Evolutionary conservation across 2,797 vertebrate genomes (phyloP), one percentile per base, ranked within the genome.

Genomic region (Dicrostonyx torquatus): DNA sequence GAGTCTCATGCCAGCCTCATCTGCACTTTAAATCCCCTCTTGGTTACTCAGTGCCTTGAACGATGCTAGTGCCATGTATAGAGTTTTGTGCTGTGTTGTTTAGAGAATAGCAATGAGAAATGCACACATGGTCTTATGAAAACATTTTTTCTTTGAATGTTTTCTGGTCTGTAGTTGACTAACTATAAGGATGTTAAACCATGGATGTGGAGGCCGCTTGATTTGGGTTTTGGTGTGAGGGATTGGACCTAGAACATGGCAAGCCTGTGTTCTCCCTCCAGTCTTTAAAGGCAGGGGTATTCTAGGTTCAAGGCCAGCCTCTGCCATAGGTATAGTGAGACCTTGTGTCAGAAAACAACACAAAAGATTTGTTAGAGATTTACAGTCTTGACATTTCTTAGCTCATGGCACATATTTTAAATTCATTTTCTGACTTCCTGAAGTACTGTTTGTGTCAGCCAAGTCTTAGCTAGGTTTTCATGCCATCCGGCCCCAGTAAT

Each of bases 371-470:
- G 48, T 60, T 90, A 68, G 73, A 31, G n/a, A 90, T 58, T 88
- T n/a, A 58, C 40, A 24, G 62, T 87, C 31, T 91, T 91, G 48
- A 78, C 13, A 68, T 79, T 87, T n/a, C 3, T 43, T 85, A 55
- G 31, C 84, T 83, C 86, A 22, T 66, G 68, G 48, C 55, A 31
- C 62, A 3, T 70, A 60, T 89, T 75, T 82, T 66, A 83, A 89
- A 45, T 64, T 90, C 53, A 78, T 76, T 80, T 90, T 85, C 60
- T 94, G 89, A 95, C 55, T 62, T 93, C 43, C 66, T 85, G 45
- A 85, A 66, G 22, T 72, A 62, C 13, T 70, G 31, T 64, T 70
- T 85, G 64, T 40, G 68, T 11, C 2, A 17, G 37, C 45, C 86
- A 50, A 83, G 34, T 48, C n/a, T 68, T 50, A 75, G 29, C 34